phyloP scores from a whole-genome alignment of 2,113 vertebrate species.

The Ptilorrhoa leucosticta region DNA sequence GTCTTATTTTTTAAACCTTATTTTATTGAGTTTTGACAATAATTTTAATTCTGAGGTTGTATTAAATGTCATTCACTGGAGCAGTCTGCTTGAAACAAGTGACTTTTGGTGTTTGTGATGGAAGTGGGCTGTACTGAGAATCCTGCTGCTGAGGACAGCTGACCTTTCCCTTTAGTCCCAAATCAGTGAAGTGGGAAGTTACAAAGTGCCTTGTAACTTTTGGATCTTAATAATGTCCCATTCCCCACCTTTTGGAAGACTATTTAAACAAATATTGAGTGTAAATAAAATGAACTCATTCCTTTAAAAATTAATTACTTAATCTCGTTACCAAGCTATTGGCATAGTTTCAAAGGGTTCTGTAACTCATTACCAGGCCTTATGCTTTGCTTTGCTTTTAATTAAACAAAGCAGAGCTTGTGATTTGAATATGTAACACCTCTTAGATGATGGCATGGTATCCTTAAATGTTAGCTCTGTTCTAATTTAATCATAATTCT shows the following conservation, averaged over 20 bases:
- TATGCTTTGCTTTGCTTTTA: conserved; percentile 40
- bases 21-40: neutral
- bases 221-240: neutral
- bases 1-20: neutral
- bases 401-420: conserved; percentile 45
- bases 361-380: conserved; percentile 10
- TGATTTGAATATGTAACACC: conserved; percentile 10
- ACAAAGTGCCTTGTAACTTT: neutral
- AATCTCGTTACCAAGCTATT: neutral
- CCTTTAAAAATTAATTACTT: neutral
- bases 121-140: neutral
- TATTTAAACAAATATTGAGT: neutral
- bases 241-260: neutral
- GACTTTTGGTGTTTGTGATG: neutral
- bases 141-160: neutral
- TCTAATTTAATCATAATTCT: neutral
- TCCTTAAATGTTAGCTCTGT: neutral
- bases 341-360: conserved; percentile 6
- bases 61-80: neutral
- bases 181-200: neutral
- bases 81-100: neutral
- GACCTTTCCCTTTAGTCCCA: neutral
- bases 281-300: neutral
- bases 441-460: neutral
- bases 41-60: neutral